Conservation (phyloP, 2,888 invertebrate genomes). For the Rotaria magnacalcarata region DNA sequence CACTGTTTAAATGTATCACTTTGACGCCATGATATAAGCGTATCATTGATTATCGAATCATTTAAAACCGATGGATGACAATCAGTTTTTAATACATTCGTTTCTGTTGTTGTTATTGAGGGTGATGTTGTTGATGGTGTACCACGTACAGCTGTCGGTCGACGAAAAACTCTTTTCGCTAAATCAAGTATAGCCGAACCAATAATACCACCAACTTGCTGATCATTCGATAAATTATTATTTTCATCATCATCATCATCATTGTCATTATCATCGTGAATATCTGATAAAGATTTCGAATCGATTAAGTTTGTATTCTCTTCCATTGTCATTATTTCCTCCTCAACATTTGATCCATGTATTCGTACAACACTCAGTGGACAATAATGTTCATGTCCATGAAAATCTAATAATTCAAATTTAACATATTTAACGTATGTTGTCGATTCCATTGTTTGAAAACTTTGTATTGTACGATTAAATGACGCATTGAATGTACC, state of each 20-base stretch:
- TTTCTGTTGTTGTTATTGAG: neutral
- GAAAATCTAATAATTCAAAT: conserved; percentile 81
- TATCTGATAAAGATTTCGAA: neutral
- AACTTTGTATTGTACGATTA: conserved; percentile 78
- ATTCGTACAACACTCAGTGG: conserved; percentile 79
- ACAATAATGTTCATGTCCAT: conserved; percentile 93
- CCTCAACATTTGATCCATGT: conserved; percentile 41
- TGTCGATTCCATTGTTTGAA: conserved; percentile 63
- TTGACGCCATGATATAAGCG: neutral
- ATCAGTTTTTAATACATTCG: neutral
- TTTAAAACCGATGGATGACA: neutral
- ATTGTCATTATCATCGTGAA: neutral
- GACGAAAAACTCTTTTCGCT: conserved; percentile 27
- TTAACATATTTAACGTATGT: conserved; percentile 51
- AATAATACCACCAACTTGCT: conserved; percentile 3
- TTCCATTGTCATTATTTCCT: conserved; percentile 34
- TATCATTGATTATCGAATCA: neutral
- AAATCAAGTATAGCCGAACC: conserved; percentile 31
- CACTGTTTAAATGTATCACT: conserved; percentile 21
- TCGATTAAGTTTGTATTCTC: neutral
- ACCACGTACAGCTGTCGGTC: neutral
- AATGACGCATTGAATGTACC: conserved; percentile 82
- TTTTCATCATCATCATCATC: neutral
- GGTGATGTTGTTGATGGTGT: neutral
- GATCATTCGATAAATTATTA: neutral